phyloP scores from a whole-genome alignment of 2,797 vertebrate species.

The Muscicapa striata region DNA sequence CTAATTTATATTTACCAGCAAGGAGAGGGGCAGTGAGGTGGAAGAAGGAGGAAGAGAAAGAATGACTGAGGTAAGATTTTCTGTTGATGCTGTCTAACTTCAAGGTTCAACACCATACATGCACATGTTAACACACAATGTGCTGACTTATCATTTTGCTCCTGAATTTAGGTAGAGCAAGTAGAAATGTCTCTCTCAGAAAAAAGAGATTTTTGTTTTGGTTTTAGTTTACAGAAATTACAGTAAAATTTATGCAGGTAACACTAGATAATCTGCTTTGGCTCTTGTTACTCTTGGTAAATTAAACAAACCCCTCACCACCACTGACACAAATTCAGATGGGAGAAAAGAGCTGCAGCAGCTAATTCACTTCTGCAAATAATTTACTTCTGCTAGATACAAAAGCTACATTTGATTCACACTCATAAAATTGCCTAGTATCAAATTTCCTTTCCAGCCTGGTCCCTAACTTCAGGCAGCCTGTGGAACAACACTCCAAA shows the following conservation, averaged over 20 bases:
- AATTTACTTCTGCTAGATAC: slow-evolving; percentile 39
- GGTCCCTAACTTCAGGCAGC: slow-evolving; percentile 54
- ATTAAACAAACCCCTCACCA: neutral
- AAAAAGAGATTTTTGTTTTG: neutral
- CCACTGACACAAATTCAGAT: neutral
- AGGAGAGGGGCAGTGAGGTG: neutral
- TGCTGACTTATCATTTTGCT: neutral
- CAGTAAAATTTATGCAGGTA: neutral
- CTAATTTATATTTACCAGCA: slow-evolving; percentile 41
- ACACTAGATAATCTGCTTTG: slow-evolving; percentile 6
- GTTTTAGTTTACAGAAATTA: slow-evolving; percentile 21
- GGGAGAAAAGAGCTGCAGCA: slow-evolving; percentile 34
- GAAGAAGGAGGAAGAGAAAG: neutral
- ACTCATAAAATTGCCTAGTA: slow-evolving; percentile 55
- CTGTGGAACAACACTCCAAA: slow-evolving; percentile 44
- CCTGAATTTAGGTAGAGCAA: neutral
- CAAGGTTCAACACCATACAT: neutral
- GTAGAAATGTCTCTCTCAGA: neutral
- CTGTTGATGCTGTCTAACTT: neutral
- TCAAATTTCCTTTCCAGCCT: neutral
- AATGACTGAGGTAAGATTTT: neutral
- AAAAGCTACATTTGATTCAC: slow-evolving; percentile 63
- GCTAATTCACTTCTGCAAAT: slow-evolving; percentile 57
- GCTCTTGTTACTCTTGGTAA: slow-evolving; percentile 3
- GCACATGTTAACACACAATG: neutral